Evolutionary conservation across 2,113 vertebrate species (phyloP).

Genomic region (Carassius carassius): DNA sequence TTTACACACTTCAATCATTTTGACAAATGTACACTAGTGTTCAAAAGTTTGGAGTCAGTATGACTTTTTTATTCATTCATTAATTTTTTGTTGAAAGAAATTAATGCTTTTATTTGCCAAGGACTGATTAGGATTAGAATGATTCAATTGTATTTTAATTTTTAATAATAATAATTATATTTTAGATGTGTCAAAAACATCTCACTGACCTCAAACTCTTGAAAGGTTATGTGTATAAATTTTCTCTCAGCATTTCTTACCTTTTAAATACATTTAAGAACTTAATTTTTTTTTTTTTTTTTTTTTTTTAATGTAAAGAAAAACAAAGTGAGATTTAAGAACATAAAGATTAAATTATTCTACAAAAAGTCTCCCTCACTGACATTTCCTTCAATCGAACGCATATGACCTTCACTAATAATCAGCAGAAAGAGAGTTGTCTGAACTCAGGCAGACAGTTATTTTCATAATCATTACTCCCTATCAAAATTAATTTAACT

Average conservation of each 20-base stretch:
- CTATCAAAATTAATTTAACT: background rate
- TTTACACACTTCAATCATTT: background rate
- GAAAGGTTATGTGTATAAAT: background rate
- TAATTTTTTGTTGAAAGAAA: background rate
- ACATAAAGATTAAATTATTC: background rate
- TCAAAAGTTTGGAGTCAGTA: background rate
- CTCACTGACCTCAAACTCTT: background rate
- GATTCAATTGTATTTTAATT: background rate
- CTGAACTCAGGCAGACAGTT: background rate
- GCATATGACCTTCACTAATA: background rate
- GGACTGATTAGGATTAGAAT: background rate
- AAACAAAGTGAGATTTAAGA: background rate
- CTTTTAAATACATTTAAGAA: background rate
- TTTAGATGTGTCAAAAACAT: background rate
- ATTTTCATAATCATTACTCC: conserved; percentile 1
- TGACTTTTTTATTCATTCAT: background rate
- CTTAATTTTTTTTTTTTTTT: no score
- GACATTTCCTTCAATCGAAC: conserved; percentile 10
- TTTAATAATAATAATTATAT: no score
- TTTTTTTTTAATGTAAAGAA: no score
- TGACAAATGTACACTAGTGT: background rate
- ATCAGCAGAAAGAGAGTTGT: background rate
- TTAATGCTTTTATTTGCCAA: background rate
- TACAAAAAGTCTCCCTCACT: conserved; percentile 4
- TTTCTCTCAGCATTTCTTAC: background rate